Evolutionary conservation across 2,888 invertebrate species (phyloP), one percentile per base, ranked within the genome.

Genomic region (Chaetoderma sp.): DNA sequence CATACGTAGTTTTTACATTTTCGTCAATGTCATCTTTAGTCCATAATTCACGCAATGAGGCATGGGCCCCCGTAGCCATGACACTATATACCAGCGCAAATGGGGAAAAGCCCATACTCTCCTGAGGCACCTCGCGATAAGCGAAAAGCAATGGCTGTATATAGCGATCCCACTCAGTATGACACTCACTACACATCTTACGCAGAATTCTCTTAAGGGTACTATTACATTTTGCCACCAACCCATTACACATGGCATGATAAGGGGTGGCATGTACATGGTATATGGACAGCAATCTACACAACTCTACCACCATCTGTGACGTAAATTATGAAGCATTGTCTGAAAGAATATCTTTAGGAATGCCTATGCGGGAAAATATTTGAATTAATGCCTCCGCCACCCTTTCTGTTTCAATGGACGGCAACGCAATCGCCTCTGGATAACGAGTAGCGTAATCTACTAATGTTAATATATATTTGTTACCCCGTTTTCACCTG

Each of bases 391-490:
- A 44, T 10, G 70, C 71, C 42, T 74, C 69, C n/a, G 74, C 74
- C 0, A 74, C 71, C 3, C 56, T 56, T 23, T 62, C 64, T 5
- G 71, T 60, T 8, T 66, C 68, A 32, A 70, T 72, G 16, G 32
- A 33, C 10, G 28, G 25, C 25, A 74, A 44, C 0, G 69, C 44
- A 13, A 54, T 56, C 6, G 65, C 68, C 21, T 68, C 68, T 3
- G 66, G 67, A 44, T 72, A 73, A 18, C 72, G 60, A 6, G 72
- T 69, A 0, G 72, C 69, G 42, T 63, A 65, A 44, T 75, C 71
- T 1, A 68, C 61, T 4, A 71, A 1, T 0, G 61, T 65, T 3
- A 75, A 42, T 10, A 74, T 65, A 55, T 73, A 75, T 8, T 63
- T 42, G 36, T 72, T 54, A n/a, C 71, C 71, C 18, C 36, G 16